A percentile compares a stretch with the other conserved stretches of the same genome.
Evolutionary conservation across 2,797 vertebrate species (phyloP).

Genomic region (Phrynocephalus guinanensis): DNA sequence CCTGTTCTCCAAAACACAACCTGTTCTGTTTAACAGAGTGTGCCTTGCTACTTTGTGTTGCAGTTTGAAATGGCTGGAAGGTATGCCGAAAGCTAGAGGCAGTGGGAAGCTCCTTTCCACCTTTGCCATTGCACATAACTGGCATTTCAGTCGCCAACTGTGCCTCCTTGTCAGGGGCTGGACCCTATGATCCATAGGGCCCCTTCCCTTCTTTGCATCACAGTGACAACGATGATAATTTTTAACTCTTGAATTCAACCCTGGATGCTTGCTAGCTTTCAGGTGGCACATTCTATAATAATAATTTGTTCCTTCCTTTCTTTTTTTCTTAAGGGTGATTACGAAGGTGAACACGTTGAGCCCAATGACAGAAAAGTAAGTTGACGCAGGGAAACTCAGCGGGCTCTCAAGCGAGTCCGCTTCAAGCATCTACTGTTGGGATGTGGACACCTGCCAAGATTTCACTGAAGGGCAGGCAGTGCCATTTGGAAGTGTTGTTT

Average conservation of each 20-base stretch:
- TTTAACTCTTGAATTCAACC: neutral
- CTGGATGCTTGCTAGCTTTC: slow-evolving; percentile 26
- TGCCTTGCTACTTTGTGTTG: neutral
- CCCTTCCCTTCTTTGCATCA: too few relatives aligned
- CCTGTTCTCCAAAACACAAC: neutral
- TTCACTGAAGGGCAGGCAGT: slow-evolving; percentile 4
- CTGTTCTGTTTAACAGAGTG: neutral
- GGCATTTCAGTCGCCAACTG: too few relatives aligned
- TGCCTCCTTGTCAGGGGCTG: too few relatives aligned
- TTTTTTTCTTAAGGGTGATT: slow-evolving; percentile 84
- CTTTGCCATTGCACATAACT: neutral
- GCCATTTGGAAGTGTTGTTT: neutral
- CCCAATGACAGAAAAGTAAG: slow-evolving; percentile 95
- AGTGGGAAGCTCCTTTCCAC: neutral
- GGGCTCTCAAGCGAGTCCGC: neutral
- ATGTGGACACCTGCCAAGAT: neutral
- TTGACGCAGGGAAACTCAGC: neutral
- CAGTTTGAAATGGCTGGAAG: neutral
- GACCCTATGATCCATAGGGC: too few relatives aligned
- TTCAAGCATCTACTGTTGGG: slow-evolving; percentile 27
- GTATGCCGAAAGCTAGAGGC: too few relatives aligned
- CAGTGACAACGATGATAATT: neutral
- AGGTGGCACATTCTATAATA: neutral
- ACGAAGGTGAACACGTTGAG: slow-evolving; percentile 86
- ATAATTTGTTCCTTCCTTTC: slow-evolving; percentile 21